These are phyloP conservation scores for Argyra leucocephala DNA, from an alignment of 2,888 invertebrate species.

Conservation along the genomic window DNA sequence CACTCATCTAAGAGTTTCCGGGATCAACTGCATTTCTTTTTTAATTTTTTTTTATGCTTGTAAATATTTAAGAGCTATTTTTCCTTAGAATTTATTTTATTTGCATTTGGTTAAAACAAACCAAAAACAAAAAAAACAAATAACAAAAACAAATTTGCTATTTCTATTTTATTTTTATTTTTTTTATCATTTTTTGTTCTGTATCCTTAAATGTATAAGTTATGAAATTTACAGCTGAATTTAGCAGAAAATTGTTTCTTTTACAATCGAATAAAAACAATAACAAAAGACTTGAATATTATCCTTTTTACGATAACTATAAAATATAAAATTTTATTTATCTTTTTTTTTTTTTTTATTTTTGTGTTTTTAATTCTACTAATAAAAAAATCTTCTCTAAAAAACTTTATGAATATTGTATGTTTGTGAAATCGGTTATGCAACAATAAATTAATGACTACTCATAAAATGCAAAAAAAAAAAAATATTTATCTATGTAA, in stretches of 20 bases:
- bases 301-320: neutral
- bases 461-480: no score
- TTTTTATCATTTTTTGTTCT: neutral
- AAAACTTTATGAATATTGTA: no score
- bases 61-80: conserved; percentile 1
- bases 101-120: neutral
- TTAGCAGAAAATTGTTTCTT: neutral
- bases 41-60: neutral
- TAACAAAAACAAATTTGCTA: neutral
- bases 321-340: neutral
- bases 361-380: no score
- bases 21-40: no score
- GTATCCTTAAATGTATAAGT: neutral
- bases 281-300: neutral
- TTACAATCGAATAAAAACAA: neutral
- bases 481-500: no score
- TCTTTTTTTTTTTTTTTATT: neutral
- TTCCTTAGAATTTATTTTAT: neutral
- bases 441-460: no score
- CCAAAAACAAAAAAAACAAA: neutral
- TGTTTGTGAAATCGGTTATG: no score
- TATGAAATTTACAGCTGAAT: neutral
- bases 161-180: no score
- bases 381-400: no score
- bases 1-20: no score